Conservation (phyloP, 2,888 invertebrate species). For the Cenopis cana region DNA sequence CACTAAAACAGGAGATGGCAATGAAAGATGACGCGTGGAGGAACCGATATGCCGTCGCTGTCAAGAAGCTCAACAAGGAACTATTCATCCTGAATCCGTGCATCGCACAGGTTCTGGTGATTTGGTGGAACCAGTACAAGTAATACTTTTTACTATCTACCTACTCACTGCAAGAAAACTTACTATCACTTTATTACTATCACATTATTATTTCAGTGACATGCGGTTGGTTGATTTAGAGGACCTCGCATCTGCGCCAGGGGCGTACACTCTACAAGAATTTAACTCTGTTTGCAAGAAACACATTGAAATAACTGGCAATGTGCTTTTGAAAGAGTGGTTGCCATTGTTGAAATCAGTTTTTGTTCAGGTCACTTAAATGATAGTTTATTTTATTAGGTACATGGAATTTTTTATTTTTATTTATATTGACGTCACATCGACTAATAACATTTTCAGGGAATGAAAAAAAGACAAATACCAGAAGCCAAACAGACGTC, state of each 20-base stretch:
- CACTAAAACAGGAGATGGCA: slow-evolving; percentile 84
- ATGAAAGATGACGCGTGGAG: slow-evolving; percentile 88
- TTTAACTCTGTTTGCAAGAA: slow-evolving; percentile 84
- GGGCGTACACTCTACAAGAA: slow-evolving; percentile 88
- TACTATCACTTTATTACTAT: too few relatives aligned
- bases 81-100: slow-evolving; percentile 93
- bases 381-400: too few relatives aligned
- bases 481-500: slow-evolving; percentile 87
- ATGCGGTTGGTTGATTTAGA: slow-evolving; percentile 86
- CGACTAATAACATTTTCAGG: slow-evolving; percentile 71
- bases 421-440: not conserved
- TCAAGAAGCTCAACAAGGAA: slow-evolving; percentile 76
- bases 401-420: not conserved
- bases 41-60: slow-evolving; percentile 75
- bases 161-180: not conserved
- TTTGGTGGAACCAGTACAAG: slow-evolving; percentile 93
- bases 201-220: slow-evolving; percentile 85
- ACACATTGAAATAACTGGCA: slow-evolving; percentile 87
- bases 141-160: slow-evolving; percentile 55
- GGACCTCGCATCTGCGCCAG: slow-evolving; percentile 83
- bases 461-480: slow-evolving; percentile 87
- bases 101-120: slow-evolving; percentile 90
- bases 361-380: slow-evolving; percentile 81
- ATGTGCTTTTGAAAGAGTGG: slow-evolving; percentile 86
- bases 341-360: slow-evolving; percentile 86